phyloP scores from a whole-genome alignment of 2,113 vertebrate species.

The Prolemur simus region DNA sequence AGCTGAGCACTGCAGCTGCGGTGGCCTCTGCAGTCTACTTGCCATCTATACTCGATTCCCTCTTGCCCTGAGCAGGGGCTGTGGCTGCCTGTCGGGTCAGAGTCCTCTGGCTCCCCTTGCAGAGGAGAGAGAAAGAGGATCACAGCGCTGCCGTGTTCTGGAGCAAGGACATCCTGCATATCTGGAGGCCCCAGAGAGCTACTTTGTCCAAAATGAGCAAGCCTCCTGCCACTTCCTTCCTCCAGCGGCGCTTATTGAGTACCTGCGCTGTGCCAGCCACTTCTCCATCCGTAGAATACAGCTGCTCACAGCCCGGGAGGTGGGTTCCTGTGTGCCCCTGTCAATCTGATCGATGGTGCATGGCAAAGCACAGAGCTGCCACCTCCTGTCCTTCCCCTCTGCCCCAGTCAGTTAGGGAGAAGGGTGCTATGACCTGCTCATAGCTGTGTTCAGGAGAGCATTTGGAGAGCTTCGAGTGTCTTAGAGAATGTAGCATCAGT shows the following conservation, averaged over 20 bases:
- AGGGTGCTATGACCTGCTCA: background rate
- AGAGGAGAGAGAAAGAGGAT: background rate
- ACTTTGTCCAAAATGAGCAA: background rate
- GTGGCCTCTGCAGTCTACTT: background rate
- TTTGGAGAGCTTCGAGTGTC: background rate
- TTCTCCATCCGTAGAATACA: background rate
- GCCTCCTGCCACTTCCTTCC: background rate
- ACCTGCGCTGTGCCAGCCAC: background rate
- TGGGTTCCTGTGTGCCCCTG: too few species aligned
- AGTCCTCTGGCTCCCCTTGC: conserved; percentile 42
- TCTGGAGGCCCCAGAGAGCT: background rate
- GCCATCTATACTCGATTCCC: background rate
- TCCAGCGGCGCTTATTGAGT: too few species aligned
- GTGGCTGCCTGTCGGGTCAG: background rate
- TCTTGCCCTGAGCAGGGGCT: background rate
- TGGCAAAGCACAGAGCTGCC: background rate
- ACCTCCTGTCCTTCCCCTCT: background rate
- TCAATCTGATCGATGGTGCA: rapidly evolving
- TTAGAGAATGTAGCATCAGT: background rate
- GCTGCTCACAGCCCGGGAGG: background rate
- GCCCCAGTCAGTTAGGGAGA: background rate
- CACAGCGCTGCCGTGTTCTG: background rate
- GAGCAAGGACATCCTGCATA: rapidly evolving
- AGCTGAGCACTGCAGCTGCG: background rate
- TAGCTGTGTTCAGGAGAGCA: background rate